Evolutionary conservation across 2,888 invertebrate species (phyloP), one percentile per base, ranked within the genome.

Genomic region (Andricus curvator): DNA sequence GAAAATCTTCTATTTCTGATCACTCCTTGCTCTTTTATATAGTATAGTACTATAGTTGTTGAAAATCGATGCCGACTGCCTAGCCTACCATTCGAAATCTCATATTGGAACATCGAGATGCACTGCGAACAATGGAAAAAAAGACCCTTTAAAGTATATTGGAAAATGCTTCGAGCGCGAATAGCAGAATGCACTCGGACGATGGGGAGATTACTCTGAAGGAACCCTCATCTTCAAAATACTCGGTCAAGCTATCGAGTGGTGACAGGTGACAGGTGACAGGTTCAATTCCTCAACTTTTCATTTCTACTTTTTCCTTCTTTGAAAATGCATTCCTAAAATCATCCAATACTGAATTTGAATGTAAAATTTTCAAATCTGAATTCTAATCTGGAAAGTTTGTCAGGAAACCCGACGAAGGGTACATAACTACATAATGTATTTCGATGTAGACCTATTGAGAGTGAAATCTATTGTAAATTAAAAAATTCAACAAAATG

Each of bases 51-150:
- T 56, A 20, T 15, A 25, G 62, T 62, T n/a, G 25, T 62, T 33
- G 51, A 56, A 56, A 70, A 56, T 0, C 29, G 20, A 48, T 56
- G 51, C 51, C 29, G 9, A 70, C 4, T n/a, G 29, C 51, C 29
- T 29, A 29, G 20, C 4, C 29, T 17, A 33, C 17, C 15, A 33
- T 74, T 51, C 51, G 29, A 25, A 70, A 70, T 29, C 48, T 17
- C 2, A 25, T 70, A 51, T 4, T 48, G 51, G 33, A 25, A 48
- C 2, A 33, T 51, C 29, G 17, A 70, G 20, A 70, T 51, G n/a
- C 51, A 70, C 29, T 74, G 29, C 51, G 20, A n/a, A 74, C 51
- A 74, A 70, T 74, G 74, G 29, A 56, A 51, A 74, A 74, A 51
- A 56, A n/a, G 33, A 48, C 25, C 1, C 29, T 51, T 56, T 29